These are phyloP conservation scores for Trichomalopsis sarcophagae DNA, from an alignment of 1,140 invertebrate species.

Conservation along the genomic window DNA sequence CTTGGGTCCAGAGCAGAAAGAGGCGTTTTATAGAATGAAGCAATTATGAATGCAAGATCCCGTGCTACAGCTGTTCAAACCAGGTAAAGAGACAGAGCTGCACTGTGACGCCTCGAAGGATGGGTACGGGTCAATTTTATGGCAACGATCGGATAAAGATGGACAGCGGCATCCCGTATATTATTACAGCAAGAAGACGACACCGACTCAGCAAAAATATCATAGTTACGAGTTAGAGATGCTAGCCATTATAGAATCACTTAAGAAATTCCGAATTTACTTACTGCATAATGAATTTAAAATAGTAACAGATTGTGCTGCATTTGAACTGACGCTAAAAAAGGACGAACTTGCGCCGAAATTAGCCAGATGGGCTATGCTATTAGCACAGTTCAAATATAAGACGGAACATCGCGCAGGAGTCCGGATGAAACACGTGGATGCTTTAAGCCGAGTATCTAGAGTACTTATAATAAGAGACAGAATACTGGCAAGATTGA, in stretches of 20 bases:
- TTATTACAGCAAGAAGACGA: constrained; percentile 51
- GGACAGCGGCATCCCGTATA: constrained; percentile 42
- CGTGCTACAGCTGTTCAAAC: constrained; percentile 28
- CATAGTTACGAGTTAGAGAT: constrained; percentile 51
- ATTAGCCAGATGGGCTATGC: constrained; percentile 3
- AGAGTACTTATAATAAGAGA: neutral
- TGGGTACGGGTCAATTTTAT: constrained; percentile 63
- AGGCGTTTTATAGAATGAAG: constrained; percentile 35
- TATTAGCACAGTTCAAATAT: neutral
- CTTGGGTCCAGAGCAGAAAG: neutral
- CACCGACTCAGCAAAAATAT: constrained; percentile 44
- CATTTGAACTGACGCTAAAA: constrained; percentile 46
- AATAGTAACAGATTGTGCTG: constrained; percentile 67
- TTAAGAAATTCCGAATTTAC: constrained; percentile 59
- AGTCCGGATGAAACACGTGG: neutral
- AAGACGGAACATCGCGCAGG: constrained; percentile 9
- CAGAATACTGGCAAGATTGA: neutral
- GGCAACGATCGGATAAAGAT: constrained; percentile 54
- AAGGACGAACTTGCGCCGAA: neutral
- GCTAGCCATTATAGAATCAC: constrained; percentile 52
- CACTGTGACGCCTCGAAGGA: constrained; percentile 60
- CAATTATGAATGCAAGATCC: neutral
- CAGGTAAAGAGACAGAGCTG: constrained; percentile 48
- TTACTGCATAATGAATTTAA: constrained; percentile 63
- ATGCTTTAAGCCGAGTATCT: constrained; percentile 1